Percentiles rank a stretch among this genome's conserved stretches.
These are phyloP conservation scores for Thymallus thymallus DNA, from an alignment of 2,113 vertebrate genomes.

Conservation along the genomic window DNA sequence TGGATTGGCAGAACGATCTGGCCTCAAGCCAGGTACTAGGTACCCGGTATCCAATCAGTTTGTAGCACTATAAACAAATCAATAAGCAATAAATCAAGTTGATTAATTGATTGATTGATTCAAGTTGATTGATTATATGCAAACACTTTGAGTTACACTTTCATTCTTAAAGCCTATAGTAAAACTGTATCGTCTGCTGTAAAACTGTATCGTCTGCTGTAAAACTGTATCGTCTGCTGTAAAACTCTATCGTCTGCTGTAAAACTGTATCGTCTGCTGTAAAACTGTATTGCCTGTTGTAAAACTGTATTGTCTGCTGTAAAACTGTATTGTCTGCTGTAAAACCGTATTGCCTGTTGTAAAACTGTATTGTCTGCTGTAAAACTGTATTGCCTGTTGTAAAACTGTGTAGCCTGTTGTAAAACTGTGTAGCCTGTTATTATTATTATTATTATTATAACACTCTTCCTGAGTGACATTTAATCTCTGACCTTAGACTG, in stretches of 20 bases:
- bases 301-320: not conserved
- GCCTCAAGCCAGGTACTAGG: conserved; percentile 77
- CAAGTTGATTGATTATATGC: not conserved
- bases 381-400: not conserved
- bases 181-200: not conserved
- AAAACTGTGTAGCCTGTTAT: not conserved
- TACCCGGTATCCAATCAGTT: conserved; percentile 63
- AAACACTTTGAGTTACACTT: not conserved
- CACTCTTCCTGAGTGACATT: not conserved
- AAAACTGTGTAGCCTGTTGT: not conserved
- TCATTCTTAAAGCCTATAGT: no score
- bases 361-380: not conserved
- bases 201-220: not conserved
- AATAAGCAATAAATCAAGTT: no score
- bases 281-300: not conserved
- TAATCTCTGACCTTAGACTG: conserved; percentile 30
- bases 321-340: not conserved
- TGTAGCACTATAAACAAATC: conserved; percentile 81
- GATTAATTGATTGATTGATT: not conserved
- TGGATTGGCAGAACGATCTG: conserved; percentile 71
- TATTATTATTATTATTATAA: conserved; percentile 47
- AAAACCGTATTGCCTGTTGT: not conserved
- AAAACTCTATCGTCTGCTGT: no score
- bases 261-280: not conserved
- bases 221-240: not conserved